These are phyloP conservation scores for Microplitis demolitor DNA, from an alignment of 1,140 invertebrate genomes.

Conservation along the genomic window DNA sequence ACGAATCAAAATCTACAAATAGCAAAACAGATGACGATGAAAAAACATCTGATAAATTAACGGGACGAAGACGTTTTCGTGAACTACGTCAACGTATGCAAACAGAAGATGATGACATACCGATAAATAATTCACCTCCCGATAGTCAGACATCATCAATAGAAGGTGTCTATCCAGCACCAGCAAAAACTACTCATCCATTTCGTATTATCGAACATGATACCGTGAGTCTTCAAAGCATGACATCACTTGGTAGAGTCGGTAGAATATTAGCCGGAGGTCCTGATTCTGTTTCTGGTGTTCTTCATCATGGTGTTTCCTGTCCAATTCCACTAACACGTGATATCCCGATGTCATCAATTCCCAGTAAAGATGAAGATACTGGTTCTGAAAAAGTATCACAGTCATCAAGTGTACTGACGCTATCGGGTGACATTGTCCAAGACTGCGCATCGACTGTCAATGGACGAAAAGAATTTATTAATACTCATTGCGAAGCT, in stretches of 20 bases:
- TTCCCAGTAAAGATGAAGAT: conserved; percentile 56
- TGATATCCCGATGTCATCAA: conserved; percentile 51
- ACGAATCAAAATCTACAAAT: conserved; percentile 52
- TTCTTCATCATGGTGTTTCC: conserved; percentile 34
- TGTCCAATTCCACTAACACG: conserved; percentile 40
- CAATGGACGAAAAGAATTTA: conserved; percentile 45
- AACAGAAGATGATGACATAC: conserved; percentile 77
- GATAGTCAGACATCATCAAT: conserved; percentile 79
- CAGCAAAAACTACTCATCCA: conserved; percentile 71
- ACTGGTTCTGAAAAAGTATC: conserved; percentile 53
- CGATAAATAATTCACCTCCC: conserved; percentile 71
- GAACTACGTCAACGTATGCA: conserved; percentile 84
- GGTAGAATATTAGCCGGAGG: conserved; percentile 75
- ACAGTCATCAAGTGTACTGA: conserved; percentile 55
- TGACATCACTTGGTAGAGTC: conserved; percentile 81
- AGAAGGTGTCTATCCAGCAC: conserved; percentile 61
- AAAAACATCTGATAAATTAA: conserved; percentile 46
- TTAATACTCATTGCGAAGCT: conserved; percentile 39
- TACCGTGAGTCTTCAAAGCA: conserved; percentile 82
- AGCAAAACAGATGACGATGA: conserved; percentile 47
- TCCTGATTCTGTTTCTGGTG: conserved; percentile 62
- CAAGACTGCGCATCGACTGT: conserved; percentile 40
- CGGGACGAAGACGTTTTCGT: conserved; percentile 73
- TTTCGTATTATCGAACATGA: conserved; percentile 86
- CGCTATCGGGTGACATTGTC: conserved; percentile 50